Base-by-base conservation (phyloP, 2,888 invertebrate genomes). In the Cantharis rufa region DNA sequence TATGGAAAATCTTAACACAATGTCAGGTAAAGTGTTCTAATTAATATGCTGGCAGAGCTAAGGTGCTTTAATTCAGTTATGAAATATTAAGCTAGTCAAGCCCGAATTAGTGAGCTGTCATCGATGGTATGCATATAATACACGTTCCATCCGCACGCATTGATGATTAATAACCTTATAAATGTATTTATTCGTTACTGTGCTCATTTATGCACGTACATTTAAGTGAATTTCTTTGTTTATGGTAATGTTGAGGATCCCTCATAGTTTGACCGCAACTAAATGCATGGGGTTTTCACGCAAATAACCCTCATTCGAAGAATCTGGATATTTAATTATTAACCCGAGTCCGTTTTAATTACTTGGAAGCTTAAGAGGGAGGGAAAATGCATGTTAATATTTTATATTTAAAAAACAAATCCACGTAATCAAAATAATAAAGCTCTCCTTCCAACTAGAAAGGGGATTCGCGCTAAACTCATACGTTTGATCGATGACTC, bases 1-100 rank as follows among this genome's bases (percentile, higher is more conserved):
- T 85, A 86, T 82, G 84, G 83, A 83, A 84, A 86, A 86, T 87
- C 86, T 87, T 86, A 85, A 84, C 83, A 85, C 85, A 86, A 85
- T 85, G 85, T 85, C 85, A 85, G 85, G 86, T 85, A 84, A 82
- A 83, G 79, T 83, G 80, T 77, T 81, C 83, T 84, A 86, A 86
- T 86, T 86, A 86, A 86, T 86, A 86, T 85, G 86, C 85, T 83
- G 84, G 81, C 82, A 82, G 81, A 82, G 84, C 82, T 80, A 81
- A 84, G 85, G 82, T 83, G 83, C 84, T 85, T 84, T 86, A 86
- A 86, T 86, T 85, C 84, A 82, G 85, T 85, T 85, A 86, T 87
- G 85, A 86, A 87, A 86, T 86, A 86, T 87, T 87, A 84, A 87
- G 82, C 83, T 81, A 84, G 84, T 81, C 82, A 82, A 81, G 83